Evolutionary conservation across 2,888 invertebrate species (phyloP), one percentile per base, ranked within the genome.

Genomic region (Tinea pellionella): DNA sequence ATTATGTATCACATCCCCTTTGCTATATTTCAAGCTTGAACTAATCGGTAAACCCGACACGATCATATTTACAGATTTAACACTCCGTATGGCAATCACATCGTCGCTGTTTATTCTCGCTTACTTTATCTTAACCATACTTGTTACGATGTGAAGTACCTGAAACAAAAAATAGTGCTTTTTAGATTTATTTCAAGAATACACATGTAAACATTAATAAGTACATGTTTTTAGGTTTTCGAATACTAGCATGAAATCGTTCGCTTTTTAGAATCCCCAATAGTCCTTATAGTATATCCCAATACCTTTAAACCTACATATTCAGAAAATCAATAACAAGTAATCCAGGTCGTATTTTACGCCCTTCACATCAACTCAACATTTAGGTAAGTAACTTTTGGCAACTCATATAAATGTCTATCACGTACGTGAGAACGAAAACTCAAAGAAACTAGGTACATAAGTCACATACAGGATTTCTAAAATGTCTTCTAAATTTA

Each of bases 21-120:
- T 55, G 55, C 13, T 18, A 55, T 55, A 55, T n/a, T 55, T 55
- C 29, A 55, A 24, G 24, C 29, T 55, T n/a, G 55, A 55, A 24
- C 24, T 55, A 19, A 55, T 55, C 13, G 55, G 19, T 13, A 55
- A 29, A 24, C 55, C 55, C 19, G 55, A 55, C 29, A 55, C 55
- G 13, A 55, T 55, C 55, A 55, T 55, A 19, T 19, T 55, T 47
- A 47, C 16, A 16, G 47, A 47, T 47, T 47, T 47, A 16, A 16
- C 16, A 16, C 15, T 15, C 9, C 37, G 37, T 16, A 47, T 47
- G 13, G 2, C 13, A 47, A 47, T 47, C 15, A 16, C 47, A 47
- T 47, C 16, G 47, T 47, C 47, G 47, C 15, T 41, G 41, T 41
- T 41, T 41, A 12, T 41, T 12, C 12, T 41, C 24, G 2, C n/a